phyloP scores from a whole-genome alignment of 2,888 invertebrate genomes.

The Melipona bicolor region DNA sequence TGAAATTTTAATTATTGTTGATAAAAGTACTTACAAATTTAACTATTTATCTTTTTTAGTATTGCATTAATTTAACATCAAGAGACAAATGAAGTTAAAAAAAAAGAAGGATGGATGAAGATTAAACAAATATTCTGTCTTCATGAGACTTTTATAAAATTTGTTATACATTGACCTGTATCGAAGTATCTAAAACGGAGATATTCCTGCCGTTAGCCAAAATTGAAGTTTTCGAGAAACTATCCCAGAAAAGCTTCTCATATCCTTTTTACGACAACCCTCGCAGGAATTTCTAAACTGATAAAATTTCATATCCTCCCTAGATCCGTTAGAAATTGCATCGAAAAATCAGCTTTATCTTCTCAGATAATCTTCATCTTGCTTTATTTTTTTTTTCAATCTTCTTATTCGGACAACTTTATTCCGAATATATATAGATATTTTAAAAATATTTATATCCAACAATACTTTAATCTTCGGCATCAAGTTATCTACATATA shows the following conservation, averaged over 20 bases:
- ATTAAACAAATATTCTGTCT: not conserved
- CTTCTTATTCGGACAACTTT: not conserved
- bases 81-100: no score
- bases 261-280: conserved; percentile 20
- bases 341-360: conserved; percentile 19
- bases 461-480: not conserved
- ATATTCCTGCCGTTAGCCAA: not conserved
- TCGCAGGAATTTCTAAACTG: conserved; percentile 13
- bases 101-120: no score
- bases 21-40: no score
- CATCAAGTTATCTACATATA: no score
- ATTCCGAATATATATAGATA: not conserved
- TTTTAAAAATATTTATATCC: not conserved
- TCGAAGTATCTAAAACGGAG: not conserved
- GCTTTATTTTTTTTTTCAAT: not conserved
- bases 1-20: no score
- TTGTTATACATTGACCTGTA: not conserved
- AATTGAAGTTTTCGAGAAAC: not conserved
- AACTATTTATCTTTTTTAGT: no score
- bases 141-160: not conserved
- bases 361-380: not conserved
- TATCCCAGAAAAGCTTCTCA: conserved; percentile 6
- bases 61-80: no score
- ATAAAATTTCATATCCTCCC: conserved; percentile 29
- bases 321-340: conserved; percentile 18